Percentiles rank a stretch among this genome's conserved stretches.
Conservation (phyloP, 2,797 vertebrate species). For the Enoplosus armatus region DNA sequence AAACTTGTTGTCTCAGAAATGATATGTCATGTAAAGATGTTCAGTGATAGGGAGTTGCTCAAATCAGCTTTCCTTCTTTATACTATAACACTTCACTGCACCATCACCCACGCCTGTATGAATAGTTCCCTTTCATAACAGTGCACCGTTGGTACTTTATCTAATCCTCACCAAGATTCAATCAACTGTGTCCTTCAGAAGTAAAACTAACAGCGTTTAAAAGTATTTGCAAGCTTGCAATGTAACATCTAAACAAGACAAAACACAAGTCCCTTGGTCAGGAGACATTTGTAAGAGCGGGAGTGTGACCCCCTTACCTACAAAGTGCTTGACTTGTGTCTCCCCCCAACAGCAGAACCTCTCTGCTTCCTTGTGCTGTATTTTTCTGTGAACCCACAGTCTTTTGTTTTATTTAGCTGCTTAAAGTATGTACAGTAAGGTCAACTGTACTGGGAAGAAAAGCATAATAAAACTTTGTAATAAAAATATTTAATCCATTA, state of each 20-base stretch:
- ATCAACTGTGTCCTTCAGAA: constrained; percentile 43
- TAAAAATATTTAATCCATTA: neutral
- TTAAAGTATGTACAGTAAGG: neutral
- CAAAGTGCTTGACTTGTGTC: constrained; percentile 28
- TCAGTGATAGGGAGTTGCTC: neutral
- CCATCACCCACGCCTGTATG: neutral
- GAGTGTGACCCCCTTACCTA: constrained; percentile 18
- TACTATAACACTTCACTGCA: neutral
- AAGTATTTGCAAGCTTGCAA: constrained; percentile 23
- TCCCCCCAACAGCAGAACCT: neutral
- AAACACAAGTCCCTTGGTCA: constrained; percentile 19
- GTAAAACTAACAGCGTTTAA: constrained; percentile 5
- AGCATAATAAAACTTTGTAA: too few species aligned
- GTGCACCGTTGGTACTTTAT: neutral
- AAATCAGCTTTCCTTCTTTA: neutral
- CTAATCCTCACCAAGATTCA: constrained; percentile 16
- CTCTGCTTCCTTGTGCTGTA: neutral
- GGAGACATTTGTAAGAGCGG: constrained; percentile 34
- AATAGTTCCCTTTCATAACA: constrained; percentile 44
- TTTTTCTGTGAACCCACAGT: constrained; percentile 1
- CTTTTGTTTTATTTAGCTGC: constrained; percentile 14
- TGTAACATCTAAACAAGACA: constrained; percentile 22
- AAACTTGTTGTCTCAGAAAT: neutral
- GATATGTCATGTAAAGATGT: neutral
- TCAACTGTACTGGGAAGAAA: too few species aligned